Percentiles rank a stretch among this genome's conserved stretches.
Evolutionary conservation across 2,888 invertebrate genomes (phyloP).

Genomic region (Crematogaster levior): DNA sequence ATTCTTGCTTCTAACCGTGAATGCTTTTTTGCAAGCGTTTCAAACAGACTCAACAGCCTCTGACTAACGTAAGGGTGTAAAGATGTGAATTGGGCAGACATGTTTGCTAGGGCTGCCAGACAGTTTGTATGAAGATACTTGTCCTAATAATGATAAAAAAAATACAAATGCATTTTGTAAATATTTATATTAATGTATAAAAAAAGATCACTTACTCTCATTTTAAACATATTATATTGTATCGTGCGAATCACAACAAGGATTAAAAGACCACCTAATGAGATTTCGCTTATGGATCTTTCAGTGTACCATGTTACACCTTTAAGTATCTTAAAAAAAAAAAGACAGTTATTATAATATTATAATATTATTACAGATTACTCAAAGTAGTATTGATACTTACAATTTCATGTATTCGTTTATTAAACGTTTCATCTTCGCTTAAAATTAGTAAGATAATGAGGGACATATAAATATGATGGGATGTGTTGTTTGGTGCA

Average conservation of each 20-base stretch:
- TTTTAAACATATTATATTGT: conserved; percentile 98
- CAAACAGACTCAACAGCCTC: conserved; percentile 95
- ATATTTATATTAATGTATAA: neutral
- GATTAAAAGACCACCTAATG: conserved; percentile 96
- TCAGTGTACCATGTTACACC: conserved; percentile 98
- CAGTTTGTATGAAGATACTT: conserved; percentile 99
- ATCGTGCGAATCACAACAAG: conserved; percentile 98
- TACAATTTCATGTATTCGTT: conserved; percentile 97
- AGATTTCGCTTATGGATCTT: conserved; percentile 95
- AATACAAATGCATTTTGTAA: neutral
- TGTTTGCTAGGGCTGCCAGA: conserved; percentile 98
- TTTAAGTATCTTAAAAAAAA: conserved; percentile 91
- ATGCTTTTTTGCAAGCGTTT: conserved; percentile 96
- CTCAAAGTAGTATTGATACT: conserved; percentile 86
- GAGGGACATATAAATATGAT: conserved; percentile 99
- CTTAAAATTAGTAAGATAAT: conserved; percentile 98
- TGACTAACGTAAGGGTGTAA: conserved; percentile 99
- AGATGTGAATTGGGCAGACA: conserved; percentile 97
- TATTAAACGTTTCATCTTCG: conserved; percentile 98
- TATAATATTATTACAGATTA: neutral
- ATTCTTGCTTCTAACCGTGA: conserved; percentile 87
- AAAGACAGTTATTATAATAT: neutral
- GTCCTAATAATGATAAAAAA: conserved; percentile 87
- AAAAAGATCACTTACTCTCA: conserved; percentile 88
- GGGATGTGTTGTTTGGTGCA: conserved; percentile 96